Conservation (phyloP, 1,140 invertebrate genomes). For the Rhagoletis zephyria region DNA sequence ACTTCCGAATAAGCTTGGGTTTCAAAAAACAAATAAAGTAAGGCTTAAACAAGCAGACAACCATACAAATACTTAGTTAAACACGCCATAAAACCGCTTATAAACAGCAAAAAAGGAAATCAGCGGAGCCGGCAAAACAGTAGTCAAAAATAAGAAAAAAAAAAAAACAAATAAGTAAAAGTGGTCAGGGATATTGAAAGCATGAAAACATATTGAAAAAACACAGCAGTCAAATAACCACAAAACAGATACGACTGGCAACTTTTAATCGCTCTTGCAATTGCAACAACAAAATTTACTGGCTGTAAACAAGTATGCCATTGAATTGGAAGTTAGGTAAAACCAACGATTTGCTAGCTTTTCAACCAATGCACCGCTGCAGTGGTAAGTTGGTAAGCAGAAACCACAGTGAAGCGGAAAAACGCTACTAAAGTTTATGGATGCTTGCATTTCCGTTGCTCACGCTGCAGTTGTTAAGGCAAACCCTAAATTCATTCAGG, state of each 20-base stretch:
- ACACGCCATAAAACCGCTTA: neutral
- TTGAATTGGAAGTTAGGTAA: conserved; percentile 20
- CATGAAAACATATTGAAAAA: neutral
- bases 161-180: neutral
- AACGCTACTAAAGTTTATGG: conserved; percentile 10
- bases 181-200: neutral
- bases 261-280: conserved; percentile 6
- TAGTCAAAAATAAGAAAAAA: neutral
- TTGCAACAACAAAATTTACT: neutral
- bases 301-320: conserved; percentile 8
- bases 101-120: neutral
- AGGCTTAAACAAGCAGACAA: neutral
- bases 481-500: neutral
- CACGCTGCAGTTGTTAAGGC: neutral
- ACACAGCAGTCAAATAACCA: neutral
- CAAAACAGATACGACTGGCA: neutral
- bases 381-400: neutral
- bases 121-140: neutral
- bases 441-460: conserved; percentile 5
- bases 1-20: conserved; percentile 31
- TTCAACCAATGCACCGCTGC: neutral
- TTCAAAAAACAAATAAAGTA: neutral
- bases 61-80: neutral
- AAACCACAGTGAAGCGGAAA: conserved; percentile 10
- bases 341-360: neutral